Percentiles rank a stretch among this genome's conserved stretches.
phyloP scores from a whole-genome alignment of 2,113 vertebrate species.

The Mesoclemmys tuberculata region DNA sequence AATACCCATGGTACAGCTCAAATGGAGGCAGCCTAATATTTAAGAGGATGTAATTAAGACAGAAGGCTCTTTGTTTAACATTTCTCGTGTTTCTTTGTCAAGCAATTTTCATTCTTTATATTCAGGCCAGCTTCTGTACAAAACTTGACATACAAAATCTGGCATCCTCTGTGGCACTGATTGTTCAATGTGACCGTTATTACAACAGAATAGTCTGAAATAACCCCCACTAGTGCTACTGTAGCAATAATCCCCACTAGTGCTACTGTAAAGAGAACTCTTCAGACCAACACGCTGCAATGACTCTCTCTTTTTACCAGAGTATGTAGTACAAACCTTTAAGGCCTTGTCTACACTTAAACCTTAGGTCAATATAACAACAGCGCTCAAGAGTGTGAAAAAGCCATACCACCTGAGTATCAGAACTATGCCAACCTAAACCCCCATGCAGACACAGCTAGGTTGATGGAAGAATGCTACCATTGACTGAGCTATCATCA shows the following conservation, averaged over 20 bases:
- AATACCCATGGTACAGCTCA: conserved; percentile 31
- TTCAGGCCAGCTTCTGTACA: not conserved
- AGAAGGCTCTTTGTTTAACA: conserved; percentile 8
- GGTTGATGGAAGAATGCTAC: not conserved
- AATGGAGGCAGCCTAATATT: conserved; percentile 39
- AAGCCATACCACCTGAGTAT: not conserved
- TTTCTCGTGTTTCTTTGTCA: conserved; percentile 15
- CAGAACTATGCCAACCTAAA: not conserved
- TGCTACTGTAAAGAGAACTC: not conserved
- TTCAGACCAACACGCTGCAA: not conserved
- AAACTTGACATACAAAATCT: conserved; percentile 14
- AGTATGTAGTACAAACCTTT: not conserved
- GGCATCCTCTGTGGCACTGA: not conserved
- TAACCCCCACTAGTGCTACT: not conserved
- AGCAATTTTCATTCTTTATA: conserved; percentile 28
- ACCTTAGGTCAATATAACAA: not conserved
- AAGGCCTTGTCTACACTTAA: not conserved
- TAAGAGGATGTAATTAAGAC: conserved; percentile 55
- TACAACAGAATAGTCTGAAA: not conserved
- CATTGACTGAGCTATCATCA: not conserved
- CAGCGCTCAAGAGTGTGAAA: not conserved
- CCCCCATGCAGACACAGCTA: not conserved
- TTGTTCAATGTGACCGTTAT: conserved; percentile 21
- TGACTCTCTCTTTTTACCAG: not conserved
- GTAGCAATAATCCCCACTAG: not conserved